Evolutionary conservation across 2,797 vertebrate species (phyloP).

Genomic region (Mormyrops attenuatus): DNA sequence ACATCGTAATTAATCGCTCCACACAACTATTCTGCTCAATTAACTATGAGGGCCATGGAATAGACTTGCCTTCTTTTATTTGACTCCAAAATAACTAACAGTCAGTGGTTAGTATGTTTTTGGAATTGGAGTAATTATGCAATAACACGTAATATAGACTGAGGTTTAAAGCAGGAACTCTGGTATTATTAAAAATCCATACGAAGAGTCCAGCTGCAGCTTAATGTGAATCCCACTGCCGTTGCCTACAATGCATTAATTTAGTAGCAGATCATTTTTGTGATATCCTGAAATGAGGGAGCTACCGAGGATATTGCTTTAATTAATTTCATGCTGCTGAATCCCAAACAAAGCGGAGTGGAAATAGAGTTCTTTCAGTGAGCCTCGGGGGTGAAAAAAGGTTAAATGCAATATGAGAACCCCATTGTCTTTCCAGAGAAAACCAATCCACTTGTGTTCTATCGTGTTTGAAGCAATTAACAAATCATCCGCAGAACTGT

Average conservation of each 20-base stretch:
- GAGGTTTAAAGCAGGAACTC: background rate
- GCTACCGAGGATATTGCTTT: slow-evolving; percentile 13
- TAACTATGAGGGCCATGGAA: slow-evolving; percentile 57
- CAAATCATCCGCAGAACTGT: background rate
- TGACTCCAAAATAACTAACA: background rate
- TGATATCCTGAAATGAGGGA: slow-evolving; percentile 7
- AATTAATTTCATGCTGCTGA: slow-evolving; percentile 20
- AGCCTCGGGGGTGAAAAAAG: slow-evolving; percentile 4
- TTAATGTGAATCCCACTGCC: background rate
- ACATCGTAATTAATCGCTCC: slow-evolving; percentile 72
- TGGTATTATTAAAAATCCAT: slow-evolving; percentile 3
- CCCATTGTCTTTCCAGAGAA: slow-evolving; percentile 1
- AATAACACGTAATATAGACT: background rate
- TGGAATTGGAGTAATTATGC: background rate
- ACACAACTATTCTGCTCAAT: slow-evolving; percentile 70
- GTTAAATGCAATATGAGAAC: slow-evolving; percentile 17
- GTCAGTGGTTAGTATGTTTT: background rate
- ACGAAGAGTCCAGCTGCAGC: background rate
- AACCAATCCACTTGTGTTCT: background rate
- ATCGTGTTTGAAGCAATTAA: background rate
- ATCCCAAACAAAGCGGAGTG: slow-evolving; percentile 11
- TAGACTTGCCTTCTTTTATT: background rate
- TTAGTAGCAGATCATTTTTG: background rate
- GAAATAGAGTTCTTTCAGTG: slow-evolving; percentile 14
- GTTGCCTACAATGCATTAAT: slow-evolving; percentile 7